phyloP scores from a whole-genome alignment of 2,797 vertebrate genomes.

The Moxostoma hubbsi region DNA sequence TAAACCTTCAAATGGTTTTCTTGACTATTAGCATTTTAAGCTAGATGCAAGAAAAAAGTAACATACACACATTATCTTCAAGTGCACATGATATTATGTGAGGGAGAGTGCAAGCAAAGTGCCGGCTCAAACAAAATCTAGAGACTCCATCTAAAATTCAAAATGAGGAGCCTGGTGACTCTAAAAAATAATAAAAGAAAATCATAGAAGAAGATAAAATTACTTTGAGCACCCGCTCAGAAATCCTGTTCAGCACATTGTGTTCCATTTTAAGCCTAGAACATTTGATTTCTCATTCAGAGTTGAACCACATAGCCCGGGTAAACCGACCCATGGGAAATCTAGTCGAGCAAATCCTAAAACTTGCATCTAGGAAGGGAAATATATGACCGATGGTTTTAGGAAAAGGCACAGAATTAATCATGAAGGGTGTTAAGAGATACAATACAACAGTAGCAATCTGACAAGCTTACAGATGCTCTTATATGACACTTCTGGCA shows the following conservation, averaged over 20 bases:
- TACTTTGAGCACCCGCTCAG: constrained; percentile 20
- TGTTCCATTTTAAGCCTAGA: constrained; percentile 43
- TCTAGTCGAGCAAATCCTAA: constrained; percentile 28
- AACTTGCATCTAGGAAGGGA: constrained; percentile 20
- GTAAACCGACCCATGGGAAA: constrained; percentile 42
- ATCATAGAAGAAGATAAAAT: constrained; percentile 38
- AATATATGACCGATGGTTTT: constrained; percentile 19
- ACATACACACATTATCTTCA: too few species aligned
- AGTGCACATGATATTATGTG: not conserved
- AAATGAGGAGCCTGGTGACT: constrained; percentile 14
- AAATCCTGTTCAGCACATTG: constrained; percentile 44
- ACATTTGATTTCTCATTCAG: constrained; percentile 45
- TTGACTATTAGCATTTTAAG: too few species aligned
- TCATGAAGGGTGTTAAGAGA: constrained; percentile 42
- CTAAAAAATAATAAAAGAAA: not conserved
- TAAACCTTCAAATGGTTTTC: too few species aligned
- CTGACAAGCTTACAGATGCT: not conserved
- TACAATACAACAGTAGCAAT: not conserved
- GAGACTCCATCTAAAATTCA: constrained; percentile 5
- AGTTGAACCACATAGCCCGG: constrained; percentile 25
- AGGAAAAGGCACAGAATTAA: constrained; percentile 18
- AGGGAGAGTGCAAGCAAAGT: not conserved
- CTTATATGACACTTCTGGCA: constrained; percentile 36
- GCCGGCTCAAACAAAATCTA: not conserved
- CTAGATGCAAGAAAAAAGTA: too few species aligned